Evolutionary conservation across 1,140 invertebrate genomes (phyloP), one percentile per base, ranked within the genome.

Genomic region (Drosophila sulfurigaster): DNA sequence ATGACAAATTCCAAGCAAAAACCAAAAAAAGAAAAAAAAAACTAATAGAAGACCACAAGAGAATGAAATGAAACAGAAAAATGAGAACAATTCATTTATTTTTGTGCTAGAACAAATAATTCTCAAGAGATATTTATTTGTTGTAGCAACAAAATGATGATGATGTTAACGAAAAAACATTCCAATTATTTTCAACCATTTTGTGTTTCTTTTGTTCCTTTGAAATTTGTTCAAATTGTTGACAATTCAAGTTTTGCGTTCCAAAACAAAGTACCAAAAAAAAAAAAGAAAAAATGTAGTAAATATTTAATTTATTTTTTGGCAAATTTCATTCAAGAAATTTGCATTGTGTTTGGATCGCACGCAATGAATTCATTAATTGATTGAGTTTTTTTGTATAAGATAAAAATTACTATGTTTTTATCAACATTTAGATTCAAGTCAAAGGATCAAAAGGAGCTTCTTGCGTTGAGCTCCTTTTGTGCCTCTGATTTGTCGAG

Each of bases 341-440:
- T 48, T 48, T 48, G 15, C 3, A 15, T 48, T 16, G 46, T n/a
- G 35, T 38, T 25, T 43, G 11, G n/a, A 30, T 52, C 11, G 25
- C 41, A 49, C 16, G 20, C 20, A 49, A 49, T 30, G 25, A 51
- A 28, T 28, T 28, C 8, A 28, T 51, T 25, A 71, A 81, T 78
- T 77, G 72, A 81, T 81, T 86, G 81, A 85, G 35, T 91, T 91
- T 91, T 91, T 91, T 91, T 91, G 87, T 91, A 91, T 91, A 87
- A 80, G 79, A 91, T 91, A 91, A 91, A 91, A 91, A 91, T 91
- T 91, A 91, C 87, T 91, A 91, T 91, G 87, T 91, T 91, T 91
- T 91, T 91, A 91, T 91, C 87, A 91, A 91, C 87, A 91, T 91
- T 91, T 90, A 57, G 54, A 13, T 82, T 82, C 79, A 72, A 76